These are phyloP conservation scores for Stenurella melanura DNA, from an alignment of 2,888 invertebrate species.

Conservation along the genomic window DNA sequence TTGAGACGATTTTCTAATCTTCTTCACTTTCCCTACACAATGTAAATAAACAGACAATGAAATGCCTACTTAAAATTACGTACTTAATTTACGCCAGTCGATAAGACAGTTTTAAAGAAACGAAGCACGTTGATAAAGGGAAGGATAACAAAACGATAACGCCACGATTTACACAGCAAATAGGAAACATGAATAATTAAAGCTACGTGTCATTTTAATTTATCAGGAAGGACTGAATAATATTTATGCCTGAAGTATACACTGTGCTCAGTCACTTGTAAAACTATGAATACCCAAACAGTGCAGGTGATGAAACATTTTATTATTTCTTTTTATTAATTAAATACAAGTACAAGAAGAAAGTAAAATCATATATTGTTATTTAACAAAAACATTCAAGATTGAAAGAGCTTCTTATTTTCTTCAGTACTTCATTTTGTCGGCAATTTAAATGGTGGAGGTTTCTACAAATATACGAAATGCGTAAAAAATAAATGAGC, in stretches of 20 bases:
- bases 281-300: neutral
- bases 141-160: slow-evolving; percentile 25
- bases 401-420: neutral
- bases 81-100: slow-evolving; percentile 12
- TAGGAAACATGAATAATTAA: slow-evolving; percentile 37
- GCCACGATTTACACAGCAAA: slow-evolving; percentile 4
- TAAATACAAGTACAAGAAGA: neutral
- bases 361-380: no score
- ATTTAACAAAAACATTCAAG: neutral
- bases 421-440: neutral
- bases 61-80: neutral
- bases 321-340: no score
- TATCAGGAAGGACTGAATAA: slow-evolving; percentile 7
- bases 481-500: neutral
- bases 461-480: neutral
- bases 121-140: slow-evolving; percentile 8
- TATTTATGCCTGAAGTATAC: neutral
- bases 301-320: no score
- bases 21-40: no score
- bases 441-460: neutral
- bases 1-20: no score
- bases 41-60: neutral
- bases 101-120: slow-evolving; percentile 28
- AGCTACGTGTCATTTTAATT: slow-evolving; percentile 12
- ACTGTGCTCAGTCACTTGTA: neutral